Percentiles rank a stretch among this genome's conserved stretches.
These are phyloP conservation scores for Pelusios castaneus DNA, from an alignment of 2,113 vertebrate species.

Conservation along the genomic window DNA sequence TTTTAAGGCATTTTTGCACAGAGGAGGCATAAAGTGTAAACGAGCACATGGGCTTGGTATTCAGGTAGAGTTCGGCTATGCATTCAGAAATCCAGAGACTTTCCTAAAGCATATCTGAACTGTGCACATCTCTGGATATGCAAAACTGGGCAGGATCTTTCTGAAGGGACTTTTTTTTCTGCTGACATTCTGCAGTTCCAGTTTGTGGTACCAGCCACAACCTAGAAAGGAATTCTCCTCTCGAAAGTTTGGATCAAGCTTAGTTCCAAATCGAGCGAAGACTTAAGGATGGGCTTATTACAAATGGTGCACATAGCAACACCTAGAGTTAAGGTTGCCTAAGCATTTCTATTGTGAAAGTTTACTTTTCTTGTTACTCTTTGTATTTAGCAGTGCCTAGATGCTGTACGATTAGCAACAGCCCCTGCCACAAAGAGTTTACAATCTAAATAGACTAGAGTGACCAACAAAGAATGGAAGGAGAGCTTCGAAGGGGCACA, in stretches of 20 bases:
- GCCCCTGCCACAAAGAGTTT: background rate
- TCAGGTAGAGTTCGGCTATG: background rate
- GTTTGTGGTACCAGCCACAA: background rate
- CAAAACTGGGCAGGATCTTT: background rate
- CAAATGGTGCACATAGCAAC: too few species aligned
- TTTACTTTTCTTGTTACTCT: too few species aligned
- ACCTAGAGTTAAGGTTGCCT: too few species aligned
- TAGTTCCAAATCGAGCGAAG: too few species aligned
- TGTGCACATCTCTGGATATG: background rate
- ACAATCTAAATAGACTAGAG: background rate
- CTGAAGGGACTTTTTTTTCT: background rate
- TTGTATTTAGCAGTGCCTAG: background rate
- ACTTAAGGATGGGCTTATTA: too few species aligned
- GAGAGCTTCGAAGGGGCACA: background rate
- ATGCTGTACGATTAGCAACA: background rate
- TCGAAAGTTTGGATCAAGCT: too few species aligned
- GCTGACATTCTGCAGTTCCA: background rate
- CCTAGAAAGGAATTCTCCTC: background rate
- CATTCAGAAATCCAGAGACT: background rate
- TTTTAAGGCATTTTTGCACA: background rate
- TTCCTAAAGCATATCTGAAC: background rate
- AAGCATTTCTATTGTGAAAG: too few species aligned
- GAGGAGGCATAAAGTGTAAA: background rate
- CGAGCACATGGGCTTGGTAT: background rate
- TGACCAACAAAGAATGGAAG: background rate